Conservation (phyloP, 2,888 invertebrate species). For the Andrena bucephala region DNA sequence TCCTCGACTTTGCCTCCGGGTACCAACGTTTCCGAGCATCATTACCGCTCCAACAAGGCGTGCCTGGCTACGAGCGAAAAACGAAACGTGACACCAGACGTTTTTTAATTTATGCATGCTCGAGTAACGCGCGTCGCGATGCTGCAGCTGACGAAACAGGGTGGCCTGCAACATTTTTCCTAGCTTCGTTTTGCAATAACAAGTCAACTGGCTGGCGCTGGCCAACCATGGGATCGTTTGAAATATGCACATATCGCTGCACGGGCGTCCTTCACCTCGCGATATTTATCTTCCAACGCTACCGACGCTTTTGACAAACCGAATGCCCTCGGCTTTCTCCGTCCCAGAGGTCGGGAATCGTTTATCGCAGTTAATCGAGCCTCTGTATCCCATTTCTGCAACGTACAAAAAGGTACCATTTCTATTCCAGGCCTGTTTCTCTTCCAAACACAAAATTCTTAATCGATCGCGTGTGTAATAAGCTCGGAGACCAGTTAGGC, state of each 20-base stretch:
- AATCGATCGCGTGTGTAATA: not conserved
- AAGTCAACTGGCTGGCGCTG: not conserved
- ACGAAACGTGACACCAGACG: not conserved
- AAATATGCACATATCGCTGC: not conserved
- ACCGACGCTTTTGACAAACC: conserved; percentile 9
- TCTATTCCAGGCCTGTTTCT: no score
- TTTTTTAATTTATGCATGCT: conserved; percentile 8
- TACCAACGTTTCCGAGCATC: conserved; percentile 6
- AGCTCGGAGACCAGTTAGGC: not conserved
- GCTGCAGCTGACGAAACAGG: not conserved
- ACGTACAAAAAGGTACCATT: no score
- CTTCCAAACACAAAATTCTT: not conserved
- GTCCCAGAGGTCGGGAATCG: not conserved
- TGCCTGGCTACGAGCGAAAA: not conserved
- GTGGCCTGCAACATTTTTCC: not conserved
- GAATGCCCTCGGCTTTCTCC: conserved; percentile 30
- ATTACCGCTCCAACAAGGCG: not conserved
- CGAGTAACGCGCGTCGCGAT: not conserved
- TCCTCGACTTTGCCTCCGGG: conserved; percentile 7
- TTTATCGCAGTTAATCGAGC: no score
- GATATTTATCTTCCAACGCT: conserved; percentile 4
- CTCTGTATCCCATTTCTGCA: not conserved
- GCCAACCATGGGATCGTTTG: not conserved
- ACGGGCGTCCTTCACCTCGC: not conserved
- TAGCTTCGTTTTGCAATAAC: not conserved